A percentile compares a stretch with the other conserved stretches of the same genome.
Conservation (phyloP, 2,113 vertebrate species). For the Hassar affinis region DNA sequence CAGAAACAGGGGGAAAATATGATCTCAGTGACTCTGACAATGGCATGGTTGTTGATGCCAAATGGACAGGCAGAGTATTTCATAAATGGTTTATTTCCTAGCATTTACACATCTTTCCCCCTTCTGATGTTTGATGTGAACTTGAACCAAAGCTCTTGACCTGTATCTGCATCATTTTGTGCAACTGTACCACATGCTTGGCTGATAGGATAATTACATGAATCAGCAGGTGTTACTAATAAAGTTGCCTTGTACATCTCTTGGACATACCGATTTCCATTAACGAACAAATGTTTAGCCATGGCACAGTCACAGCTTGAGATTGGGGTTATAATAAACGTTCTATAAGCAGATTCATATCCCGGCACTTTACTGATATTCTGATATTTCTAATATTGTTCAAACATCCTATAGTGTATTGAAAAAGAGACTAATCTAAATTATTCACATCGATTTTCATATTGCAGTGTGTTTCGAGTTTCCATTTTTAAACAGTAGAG, state of each 20-base stretch:
- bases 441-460: background rate
- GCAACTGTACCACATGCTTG: background rate
- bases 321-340: background rate
- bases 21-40: background rate
- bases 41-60: background rate
- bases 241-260: background rate
- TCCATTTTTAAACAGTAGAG: background rate
- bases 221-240: background rate
- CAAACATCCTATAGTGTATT: background rate
- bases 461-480: background rate
- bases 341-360: background rate
- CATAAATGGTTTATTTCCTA: background rate
- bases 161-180: background rate
- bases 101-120: background rate
- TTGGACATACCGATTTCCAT: background rate
- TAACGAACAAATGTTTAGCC: background rate
- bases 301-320: background rate
- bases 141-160: background rate
- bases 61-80: background rate
- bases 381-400: background rate
- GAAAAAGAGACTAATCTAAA: background rate
- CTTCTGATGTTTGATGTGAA: background rate
- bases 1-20: background rate
- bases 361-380: background rate
- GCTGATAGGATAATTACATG: background rate